phyloP scores from a whole-genome alignment of 92 coral and sea anemone species.

The Zoanthus sansibaricus region DNA sequence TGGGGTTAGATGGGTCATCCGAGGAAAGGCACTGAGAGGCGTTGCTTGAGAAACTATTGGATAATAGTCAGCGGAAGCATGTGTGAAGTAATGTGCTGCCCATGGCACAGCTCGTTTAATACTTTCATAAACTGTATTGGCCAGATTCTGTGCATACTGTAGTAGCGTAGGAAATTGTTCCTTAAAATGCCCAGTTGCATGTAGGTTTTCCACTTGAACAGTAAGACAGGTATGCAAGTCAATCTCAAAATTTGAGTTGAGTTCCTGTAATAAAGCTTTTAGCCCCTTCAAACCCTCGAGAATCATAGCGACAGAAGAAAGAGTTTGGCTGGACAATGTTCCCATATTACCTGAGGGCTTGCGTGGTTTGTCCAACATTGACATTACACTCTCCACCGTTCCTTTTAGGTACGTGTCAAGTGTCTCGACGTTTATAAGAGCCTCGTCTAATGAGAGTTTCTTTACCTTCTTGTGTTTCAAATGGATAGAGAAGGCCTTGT shows the following conservation, averaged over 20 bases:
- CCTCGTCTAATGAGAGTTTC: constrained; percentile 42
- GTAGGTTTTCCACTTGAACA: constrained; percentile 62
- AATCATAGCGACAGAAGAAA: constrained; percentile 59
- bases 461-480: constrained; percentile 55
- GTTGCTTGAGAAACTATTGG: constrained; percentile 9
- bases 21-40: constrained; percentile 24
- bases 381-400: background rate
- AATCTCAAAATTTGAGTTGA: constrained; percentile 36
- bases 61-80: constrained; percentile 26
- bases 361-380: background rate
- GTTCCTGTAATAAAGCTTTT: constrained; percentile 50
- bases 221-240: constrained; percentile 51
- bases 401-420: background rate
- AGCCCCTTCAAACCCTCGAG: constrained; percentile 52
- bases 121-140: constrained; percentile 31
- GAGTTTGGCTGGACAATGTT: constrained; percentile 49
- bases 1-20: constrained; percentile 18
- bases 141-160: constrained; percentile 44
- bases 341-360: constrained; percentile 21
- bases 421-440: background rate
- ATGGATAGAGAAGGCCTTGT: constrained; percentile 65
- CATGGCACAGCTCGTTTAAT: constrained; percentile 20
- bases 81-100: constrained; percentile 42
- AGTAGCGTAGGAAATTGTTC: constrained; percentile 24
- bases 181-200: constrained; percentile 62